A percentile compares a stretch with the other conserved stretches of the same genome.
phyloP scores from a whole-genome alignment of 1,140 invertebrate genomes.

The Sipha flava region DNA sequence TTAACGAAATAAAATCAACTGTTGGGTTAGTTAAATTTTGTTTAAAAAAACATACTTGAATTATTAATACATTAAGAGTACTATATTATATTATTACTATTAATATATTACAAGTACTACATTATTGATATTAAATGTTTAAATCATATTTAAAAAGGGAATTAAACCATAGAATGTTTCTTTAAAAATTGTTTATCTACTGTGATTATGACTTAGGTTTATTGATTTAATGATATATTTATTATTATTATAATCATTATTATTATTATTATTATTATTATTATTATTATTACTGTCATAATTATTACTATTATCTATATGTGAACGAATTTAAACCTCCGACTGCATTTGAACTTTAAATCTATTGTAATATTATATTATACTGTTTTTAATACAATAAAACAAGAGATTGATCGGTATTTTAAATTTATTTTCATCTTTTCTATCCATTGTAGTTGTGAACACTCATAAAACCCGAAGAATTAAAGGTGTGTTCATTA shows the following conservation, averaged over 20 bases:
- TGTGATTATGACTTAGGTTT: constrained; percentile 12
- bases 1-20: neutral
- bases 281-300: constrained; percentile 9
- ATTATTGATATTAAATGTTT: neutral
- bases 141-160: neutral
- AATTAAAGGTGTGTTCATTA: too few relatives aligned
- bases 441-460: too few relatives aligned
- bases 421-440: neutral
- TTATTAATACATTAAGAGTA: neutral
- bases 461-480: too few relatives aligned
- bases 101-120: neutral
- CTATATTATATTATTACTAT: too few relatives aligned
- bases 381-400: constrained; percentile 24
- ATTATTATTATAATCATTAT: constrained; percentile 1
- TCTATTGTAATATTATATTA: constrained; percentile 13
- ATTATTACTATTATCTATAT: constrained; percentile 13
- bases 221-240: neutral
- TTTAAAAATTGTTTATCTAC: constrained; percentile 10
- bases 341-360: constrained; percentile 24
- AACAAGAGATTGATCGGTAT: neutral
- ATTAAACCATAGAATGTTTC: neutral
- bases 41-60: neutral
- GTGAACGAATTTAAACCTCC: constrained; percentile 30
- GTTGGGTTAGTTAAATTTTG: neutral
- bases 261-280: constrained; percentile 18